Conservation (phyloP, 2,113 vertebrate genomes). For the Taxidea taxus region DNA sequence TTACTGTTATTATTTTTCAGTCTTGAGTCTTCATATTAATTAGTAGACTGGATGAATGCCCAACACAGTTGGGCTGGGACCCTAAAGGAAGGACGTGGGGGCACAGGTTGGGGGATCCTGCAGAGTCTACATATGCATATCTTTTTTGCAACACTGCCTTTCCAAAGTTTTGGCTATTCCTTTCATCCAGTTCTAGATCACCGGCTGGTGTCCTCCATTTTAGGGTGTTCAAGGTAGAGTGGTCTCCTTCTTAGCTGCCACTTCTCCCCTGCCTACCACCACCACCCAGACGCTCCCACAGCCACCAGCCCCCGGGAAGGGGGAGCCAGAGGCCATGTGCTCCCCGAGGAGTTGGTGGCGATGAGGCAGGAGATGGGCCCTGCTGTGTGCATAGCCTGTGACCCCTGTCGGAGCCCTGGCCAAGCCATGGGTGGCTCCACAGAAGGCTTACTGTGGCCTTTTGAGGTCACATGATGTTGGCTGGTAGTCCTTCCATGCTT, state of each 20-base stretch:
- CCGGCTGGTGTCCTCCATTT: neutral
- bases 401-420: neutral
- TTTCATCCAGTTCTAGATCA: neutral
- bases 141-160: neutral
- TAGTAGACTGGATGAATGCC: neutral
- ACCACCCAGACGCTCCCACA: no score
- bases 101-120: neutral
- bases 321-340: neutral
- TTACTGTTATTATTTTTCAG: neutral
- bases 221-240: neutral
- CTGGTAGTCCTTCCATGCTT: neutral
- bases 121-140: neutral
- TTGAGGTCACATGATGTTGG: neutral
- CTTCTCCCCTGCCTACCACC: neutral
- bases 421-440: neutral
- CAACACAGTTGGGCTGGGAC: neutral
- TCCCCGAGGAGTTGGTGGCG: neutral
- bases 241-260: neutral
- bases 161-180: neutral
- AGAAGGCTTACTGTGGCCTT: neutral
- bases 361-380: neutral
- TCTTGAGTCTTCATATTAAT: neutral
- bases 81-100: neutral
- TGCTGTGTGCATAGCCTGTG: neutral
- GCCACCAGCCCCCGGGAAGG: neutral